Conservation (phyloP, 2,888 invertebrate species). For the Clanis bilineata region DNA sequence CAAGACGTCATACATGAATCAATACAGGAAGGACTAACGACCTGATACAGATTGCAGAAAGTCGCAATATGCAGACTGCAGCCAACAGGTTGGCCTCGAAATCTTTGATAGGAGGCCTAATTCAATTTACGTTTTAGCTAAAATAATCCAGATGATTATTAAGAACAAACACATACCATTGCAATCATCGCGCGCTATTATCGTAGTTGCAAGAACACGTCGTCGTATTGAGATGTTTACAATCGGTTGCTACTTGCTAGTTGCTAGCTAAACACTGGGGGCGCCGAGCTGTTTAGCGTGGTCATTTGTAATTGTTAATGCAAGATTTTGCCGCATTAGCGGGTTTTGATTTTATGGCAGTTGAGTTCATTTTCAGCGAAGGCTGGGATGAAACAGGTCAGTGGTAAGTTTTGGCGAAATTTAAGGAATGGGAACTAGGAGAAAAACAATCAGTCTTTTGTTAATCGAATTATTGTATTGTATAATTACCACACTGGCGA, state of each 20-base stretch:
- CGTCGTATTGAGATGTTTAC: slow-evolving; percentile 31
- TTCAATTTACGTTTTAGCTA: neutral
- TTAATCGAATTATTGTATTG: no score
- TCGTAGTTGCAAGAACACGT: slow-evolving; percentile 16
- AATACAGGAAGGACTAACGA: no score
- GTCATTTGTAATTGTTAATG: slow-evolving; percentile 19
- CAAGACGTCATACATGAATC: no score
- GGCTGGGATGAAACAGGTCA: neutral
- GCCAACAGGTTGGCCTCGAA: no score
- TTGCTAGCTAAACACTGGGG: neutral
- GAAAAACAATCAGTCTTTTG: no score
- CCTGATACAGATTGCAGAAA: no score
- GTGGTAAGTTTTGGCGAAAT: no score
- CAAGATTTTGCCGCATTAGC: neutral
- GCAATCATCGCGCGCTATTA: slow-evolving; percentile 6
- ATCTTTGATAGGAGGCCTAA: no score
- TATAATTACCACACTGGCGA: no score
- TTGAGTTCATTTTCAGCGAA: neutral
- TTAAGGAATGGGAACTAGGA: no score
- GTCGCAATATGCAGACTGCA: no score
- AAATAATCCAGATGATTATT: neutral
- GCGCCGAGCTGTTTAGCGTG: slow-evolving; percentile 12
- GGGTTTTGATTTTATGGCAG: neutral
- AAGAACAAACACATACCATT: neutral
- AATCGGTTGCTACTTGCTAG: slow-evolving; percentile 24